Base-by-base conservation (phyloP, 1,140 invertebrate species). In the Choristoneura fumiferana region DNA sequence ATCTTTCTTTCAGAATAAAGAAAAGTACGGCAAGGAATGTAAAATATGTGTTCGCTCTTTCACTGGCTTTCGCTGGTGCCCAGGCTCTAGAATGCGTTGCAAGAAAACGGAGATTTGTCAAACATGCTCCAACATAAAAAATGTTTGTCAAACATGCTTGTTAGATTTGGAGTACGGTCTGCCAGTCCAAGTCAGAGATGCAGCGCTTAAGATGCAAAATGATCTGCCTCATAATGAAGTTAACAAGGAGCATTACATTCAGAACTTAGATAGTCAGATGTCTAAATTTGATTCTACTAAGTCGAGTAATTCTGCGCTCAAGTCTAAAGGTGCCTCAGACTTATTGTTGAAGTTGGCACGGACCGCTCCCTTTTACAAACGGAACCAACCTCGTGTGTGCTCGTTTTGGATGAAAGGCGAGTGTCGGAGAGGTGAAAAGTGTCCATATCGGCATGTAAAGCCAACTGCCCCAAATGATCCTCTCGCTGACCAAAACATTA, bases 391-490 rank as follows among this genome's bases (percentile, higher is more conserved):
- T 0, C 99, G 99, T 86, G 99, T 99, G 40, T 99, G 99, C 88
- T 99, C 98, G 0, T 99, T 99, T 87, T 99, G 98, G 97, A 98
- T 99, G 0, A 99, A 99, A 91, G 99, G 98, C 0, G 98, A 99
- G 87, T 99, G 99, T 86, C 95, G 98, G 78, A 91, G 99, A 87
- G 99, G 99, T 10, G 98, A 99, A 90, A 99, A 99, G 81, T 99
- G 99, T 91, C 99, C 99, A 0, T 99, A 99, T 84, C 92, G 99
- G 14, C 99, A 99, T 79, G 99, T 99, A 81, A 99, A 99, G 78
- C 99, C 99, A 1, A 99, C 98, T 13, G 98, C 99, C 91, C 98
- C 98, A 0, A 98, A 99, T 90, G 99, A 99, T 92, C 98, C 99
- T 6, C 87, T 99, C 1, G 97, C 97, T 10, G 98, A 99, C 91